These are phyloP conservation scores for Diarsia dahlii DNA, from an alignment of 2,888 invertebrate species.

Conservation along the genomic window DNA sequence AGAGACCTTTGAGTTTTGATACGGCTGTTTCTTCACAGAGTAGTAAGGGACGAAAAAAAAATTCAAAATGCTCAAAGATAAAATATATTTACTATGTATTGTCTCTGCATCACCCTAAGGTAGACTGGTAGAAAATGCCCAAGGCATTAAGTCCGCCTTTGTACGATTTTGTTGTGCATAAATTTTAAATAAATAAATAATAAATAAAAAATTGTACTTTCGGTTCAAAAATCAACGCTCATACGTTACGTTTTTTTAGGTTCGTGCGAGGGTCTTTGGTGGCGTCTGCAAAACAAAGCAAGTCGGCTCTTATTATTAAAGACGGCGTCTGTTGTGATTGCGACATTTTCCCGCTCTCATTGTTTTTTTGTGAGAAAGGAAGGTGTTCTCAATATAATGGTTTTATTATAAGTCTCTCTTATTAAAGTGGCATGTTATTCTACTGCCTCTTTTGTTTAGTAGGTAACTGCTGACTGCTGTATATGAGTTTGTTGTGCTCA, in stretches of 20 bases:
- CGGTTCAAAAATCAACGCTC: not conserved
- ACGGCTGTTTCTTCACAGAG: too few species aligned
- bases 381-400: not conserved
- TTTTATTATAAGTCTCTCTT: not conserved
- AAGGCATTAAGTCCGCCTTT: too few species aligned
- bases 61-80: not conserved
- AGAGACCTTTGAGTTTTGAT: too few species aligned
- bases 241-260: not conserved
- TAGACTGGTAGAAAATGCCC: too few species aligned
- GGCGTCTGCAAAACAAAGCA: slow-evolving; percentile 36
- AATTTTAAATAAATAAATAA: too few species aligned
- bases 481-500: too few species aligned
- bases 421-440: not conserved
- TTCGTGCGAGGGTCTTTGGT: slow-evolving; percentile 1
- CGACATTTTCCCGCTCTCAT: not conserved
- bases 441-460: not conserved
- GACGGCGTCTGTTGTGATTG: slow-evolving; percentile 8
- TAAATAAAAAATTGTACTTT: too few species aligned
- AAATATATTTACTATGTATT: too few species aligned
- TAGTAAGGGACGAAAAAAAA: too few species aligned
- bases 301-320: not conserved
- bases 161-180: too few species aligned
- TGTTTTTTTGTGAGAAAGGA: not conserved
- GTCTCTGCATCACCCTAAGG: too few species aligned
- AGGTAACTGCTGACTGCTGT: not conserved